Evolutionary conservation across 2,888 invertebrate species (phyloP), one percentile per base, ranked within the genome.

Genomic region (Drosophila rubida): DNA sequence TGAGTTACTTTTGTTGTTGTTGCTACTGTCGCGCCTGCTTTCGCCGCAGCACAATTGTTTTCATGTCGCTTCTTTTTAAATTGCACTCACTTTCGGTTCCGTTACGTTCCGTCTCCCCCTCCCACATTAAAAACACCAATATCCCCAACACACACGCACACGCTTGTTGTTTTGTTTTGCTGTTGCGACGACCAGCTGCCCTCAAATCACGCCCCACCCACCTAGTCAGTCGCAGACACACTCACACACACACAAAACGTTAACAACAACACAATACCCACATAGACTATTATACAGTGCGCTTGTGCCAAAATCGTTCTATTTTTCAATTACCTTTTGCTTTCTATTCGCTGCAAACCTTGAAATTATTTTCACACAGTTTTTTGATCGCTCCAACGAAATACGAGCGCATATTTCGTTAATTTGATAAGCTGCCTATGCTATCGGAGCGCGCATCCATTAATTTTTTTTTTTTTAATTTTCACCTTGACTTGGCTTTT

Each of bases 271-370:
- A 84, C 66, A 84, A 83, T 59, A 68, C 59, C 9, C 42, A 32
- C 63, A 80, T 71, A 72, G 62, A 76, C 58, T 64, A 46, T 57
- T 63, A 75, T 62, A 64, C 80, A 80, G 61, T 88, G 88, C 88
- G 84, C 88, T 84, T 84, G 84, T 84, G 84, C 84, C 88, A 88
- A 84, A 84, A 84, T 88, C 74, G 84, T 83, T 83, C 83, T 86
- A 83, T 89, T 89, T 87, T 80, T 79, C 81, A 77, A 86, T 80
- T 84, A 78, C 83, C 84, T 77, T 83, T 81, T 78, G 86, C 82
- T 85, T 86, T 82, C 84, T 88, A 79, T 88, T 88, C 88, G 87
- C 63, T 80, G 88, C 87, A 84, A 87, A 87, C 87, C 87, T 87
- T 87, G 87, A 87, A 89, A 88, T 88, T 88, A 84, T 88, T 85